Percentiles rank a stretch among this genome's conserved stretches.
These are phyloP conservation scores for Jordanella pulchra DNA, from an alignment of 2,797 vertebrate species.

Conservation along the genomic window DNA sequence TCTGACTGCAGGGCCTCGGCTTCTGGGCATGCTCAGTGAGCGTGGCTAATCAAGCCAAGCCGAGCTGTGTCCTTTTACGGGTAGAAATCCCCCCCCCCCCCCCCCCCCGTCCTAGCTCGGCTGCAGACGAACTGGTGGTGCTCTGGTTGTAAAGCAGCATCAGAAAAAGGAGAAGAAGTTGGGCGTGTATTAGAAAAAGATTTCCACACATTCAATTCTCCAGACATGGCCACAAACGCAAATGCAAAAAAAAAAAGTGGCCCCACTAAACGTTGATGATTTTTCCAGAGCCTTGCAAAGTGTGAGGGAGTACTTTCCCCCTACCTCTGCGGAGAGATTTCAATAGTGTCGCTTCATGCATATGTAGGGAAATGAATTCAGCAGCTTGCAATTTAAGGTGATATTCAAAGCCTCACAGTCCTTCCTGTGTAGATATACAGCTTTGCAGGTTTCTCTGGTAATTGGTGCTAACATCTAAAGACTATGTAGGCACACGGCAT, in stretches of 20 bases:
- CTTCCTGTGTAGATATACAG: constrained; percentile 35
- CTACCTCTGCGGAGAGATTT: constrained; percentile 39
- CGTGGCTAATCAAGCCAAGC: constrained; percentile 76
- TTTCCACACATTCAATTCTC: constrained; percentile 64
- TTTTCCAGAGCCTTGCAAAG: constrained; percentile 32
- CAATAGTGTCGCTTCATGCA: constrained; percentile 44
- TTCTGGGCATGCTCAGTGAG: constrained; percentile 61
- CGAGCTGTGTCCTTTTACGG: constrained; percentile 71
- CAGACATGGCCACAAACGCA: constrained; percentile 58
- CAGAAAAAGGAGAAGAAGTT: constrained; percentile 15
- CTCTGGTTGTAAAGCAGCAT: constrained; percentile 62
- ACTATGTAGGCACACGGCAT: constrained; percentile 34
- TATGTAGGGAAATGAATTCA: constrained; percentile 48
- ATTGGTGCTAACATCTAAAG: constrained; percentile 68
- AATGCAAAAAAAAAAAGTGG: constrained; percentile 45
- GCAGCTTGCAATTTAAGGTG: constrained; percentile 48
- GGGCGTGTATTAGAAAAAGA: constrained; percentile 74
- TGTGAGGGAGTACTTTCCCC: constrained; percentile 37
- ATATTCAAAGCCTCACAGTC: constrained; percentile 51
- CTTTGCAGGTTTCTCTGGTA: constrained; percentile 62
- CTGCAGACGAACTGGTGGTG: constrained; percentile 77
- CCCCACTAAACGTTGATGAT: constrained; percentile 48
- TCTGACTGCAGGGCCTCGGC: constrained; percentile 47
- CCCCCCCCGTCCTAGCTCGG: constrained; percentile 42
- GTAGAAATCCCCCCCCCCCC: constrained; percentile 71